Evolutionary conservation across 2,113 vertebrate genomes (phyloP).

Genomic region (Spea multiplicata): DNA sequence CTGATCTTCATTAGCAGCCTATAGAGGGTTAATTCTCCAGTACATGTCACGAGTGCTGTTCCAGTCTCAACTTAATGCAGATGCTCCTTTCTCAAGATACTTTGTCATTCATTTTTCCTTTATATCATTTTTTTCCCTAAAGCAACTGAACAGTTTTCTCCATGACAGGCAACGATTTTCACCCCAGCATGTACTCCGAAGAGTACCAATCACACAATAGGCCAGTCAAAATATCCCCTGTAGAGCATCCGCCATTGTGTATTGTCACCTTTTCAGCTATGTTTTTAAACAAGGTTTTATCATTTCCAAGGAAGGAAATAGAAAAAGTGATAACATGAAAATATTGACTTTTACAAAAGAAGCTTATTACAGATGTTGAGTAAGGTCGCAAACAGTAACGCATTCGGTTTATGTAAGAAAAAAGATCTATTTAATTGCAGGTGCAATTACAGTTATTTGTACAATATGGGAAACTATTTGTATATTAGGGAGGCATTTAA

Average conservation of each 20-base stretch:
- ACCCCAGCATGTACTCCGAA: conserved; percentile 12
- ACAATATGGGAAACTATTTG: not conserved
- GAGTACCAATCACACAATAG: conserved; percentile 19
- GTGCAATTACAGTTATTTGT: not conserved
- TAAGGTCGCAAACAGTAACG: not conserved
- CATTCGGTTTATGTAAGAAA: not conserved
- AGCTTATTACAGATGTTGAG: not conserved
- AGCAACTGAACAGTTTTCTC: conserved; percentile 2
- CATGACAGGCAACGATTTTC: conserved; percentile 18
- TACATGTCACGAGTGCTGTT: too few species aligned
- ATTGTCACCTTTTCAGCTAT: not conserved
- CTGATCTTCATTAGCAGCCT: too few species aligned
- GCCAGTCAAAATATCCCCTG: conserved; percentile 18
- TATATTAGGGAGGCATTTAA: not conserved
- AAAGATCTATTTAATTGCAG: not conserved
- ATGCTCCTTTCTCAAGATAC: not conserved
- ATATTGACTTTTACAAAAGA: conserved; percentile 1
- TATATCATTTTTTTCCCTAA: not conserved
- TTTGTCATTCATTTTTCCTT: not conserved
- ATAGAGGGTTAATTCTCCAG: too few species aligned
- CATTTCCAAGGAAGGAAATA: not conserved
- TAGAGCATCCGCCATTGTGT: conserved; percentile 14
- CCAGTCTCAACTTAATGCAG: too few species aligned
- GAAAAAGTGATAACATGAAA: not conserved
- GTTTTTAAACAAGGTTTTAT: conserved; percentile 8